Evolutionary conservation across 2,113 vertebrate genomes (phyloP), one percentile per base, ranked within the genome.

Genomic region (Ondatra zibethicus): DNA sequence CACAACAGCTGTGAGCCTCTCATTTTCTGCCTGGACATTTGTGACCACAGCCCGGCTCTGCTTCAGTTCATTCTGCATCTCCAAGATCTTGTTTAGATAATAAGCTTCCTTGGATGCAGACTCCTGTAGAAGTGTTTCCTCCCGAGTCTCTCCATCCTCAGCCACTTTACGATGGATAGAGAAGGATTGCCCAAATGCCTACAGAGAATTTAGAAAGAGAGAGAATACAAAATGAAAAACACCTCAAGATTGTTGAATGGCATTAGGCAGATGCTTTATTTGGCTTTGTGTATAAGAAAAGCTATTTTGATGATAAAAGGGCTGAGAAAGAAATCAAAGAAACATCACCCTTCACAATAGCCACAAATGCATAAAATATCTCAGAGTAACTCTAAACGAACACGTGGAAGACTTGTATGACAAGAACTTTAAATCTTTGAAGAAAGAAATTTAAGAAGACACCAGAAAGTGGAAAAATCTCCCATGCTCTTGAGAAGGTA

Each of bases 181-280:
- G 97, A 99, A 99, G n/a, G 99, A 99, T 96, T 99, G 99, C 70
- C 99, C 99, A 70, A 99, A 99, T 0, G 99, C 99, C 99, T 99
- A 98, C 10, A 92, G 87, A 42, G 36, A 29, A 63, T 88, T 50
- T 16, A 82, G 90, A 96, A 78, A 55, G 96, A 97, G 96, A 61
- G 96, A 91, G 77, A 31, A 17, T 23, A 1, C 39, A 65, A 25
- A 25, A 36, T 33, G 89, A 97, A 95, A 88, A 1, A 19, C 7
- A 61, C 36, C 25, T 3, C 0, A n/a, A 61, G 12, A 16, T 42
- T 42, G 5, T 5, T 31, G 27, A 47, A 25, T 1, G n/a, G 23
- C 50, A 45, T 5, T 23, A 2, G 39, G 7, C 66, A 94, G 70
- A 82, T 23, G 13, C 36, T 88, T 94, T 31, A 3, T 36, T 88